phyloP scores from a whole-genome alignment of 1,140 invertebrate genomes.

The Microplitis demolitor region DNA sequence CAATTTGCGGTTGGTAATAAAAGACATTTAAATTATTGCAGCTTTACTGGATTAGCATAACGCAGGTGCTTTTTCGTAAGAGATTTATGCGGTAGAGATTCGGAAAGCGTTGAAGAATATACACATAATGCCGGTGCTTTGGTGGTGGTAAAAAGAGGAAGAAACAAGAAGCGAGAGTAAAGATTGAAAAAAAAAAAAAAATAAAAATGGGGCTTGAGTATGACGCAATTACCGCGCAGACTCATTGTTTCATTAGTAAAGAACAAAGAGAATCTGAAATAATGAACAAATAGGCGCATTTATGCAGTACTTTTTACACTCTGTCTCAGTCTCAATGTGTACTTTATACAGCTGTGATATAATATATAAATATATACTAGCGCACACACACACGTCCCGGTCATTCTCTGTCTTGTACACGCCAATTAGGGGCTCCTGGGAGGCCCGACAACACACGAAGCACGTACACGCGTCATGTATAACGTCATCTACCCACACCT shows the following conservation, averaged over 20 bases:
- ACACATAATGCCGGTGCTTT: neutral
- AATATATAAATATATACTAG: neutral
- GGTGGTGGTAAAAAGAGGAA: neutral
- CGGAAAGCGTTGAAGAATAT: neutral
- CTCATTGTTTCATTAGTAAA: conserved; percentile 62
- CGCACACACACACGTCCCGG: conserved; percentile 7
- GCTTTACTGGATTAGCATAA: neutral
- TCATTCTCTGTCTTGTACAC: conserved; percentile 38
- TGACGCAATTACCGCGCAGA: conserved; percentile 61
- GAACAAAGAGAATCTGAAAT: conserved; percentile 62
- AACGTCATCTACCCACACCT: conserved; percentile 7
- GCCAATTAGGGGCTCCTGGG: conserved; percentile 58
- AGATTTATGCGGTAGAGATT: neutral
- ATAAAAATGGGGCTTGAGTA: conserved; percentile 36
- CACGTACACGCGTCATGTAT: conserved; percentile 42
- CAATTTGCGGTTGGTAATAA: neutral
- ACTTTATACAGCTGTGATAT: no score
- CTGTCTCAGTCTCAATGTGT: conserved; percentile 9
- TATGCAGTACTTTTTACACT: conserved; percentile 56
- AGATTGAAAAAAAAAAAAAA: conserved; percentile 24
- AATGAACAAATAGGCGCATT: conserved; percentile 63
- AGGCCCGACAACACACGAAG: conserved; percentile 42
- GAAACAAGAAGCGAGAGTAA: neutral
- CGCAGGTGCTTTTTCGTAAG: neutral
- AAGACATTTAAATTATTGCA: neutral